Evolutionary conservation across 1,140 invertebrate species (phyloP).

Genomic region (Ectropis grisescens): DNA sequence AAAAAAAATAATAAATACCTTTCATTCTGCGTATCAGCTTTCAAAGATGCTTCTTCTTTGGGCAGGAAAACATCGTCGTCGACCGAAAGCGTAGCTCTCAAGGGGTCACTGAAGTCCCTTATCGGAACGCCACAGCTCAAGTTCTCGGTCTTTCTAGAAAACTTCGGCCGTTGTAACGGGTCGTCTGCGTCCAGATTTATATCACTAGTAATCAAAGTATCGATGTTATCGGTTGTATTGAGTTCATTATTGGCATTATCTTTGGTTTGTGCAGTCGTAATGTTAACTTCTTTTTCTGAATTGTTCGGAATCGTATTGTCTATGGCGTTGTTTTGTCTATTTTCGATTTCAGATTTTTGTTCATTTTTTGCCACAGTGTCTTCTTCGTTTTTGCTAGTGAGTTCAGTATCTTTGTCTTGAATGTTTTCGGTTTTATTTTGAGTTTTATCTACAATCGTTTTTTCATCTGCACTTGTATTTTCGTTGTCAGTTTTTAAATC

Average conservation of each 20-base stretch:
- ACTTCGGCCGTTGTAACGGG: slow-evolving; percentile 25
- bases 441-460: too few relatives aligned
- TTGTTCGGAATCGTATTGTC: too few relatives aligned
- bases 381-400: slow-evolving; percentile 1
- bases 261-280: too few relatives aligned
- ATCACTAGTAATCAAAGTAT: too few relatives aligned
- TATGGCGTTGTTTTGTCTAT: too few relatives aligned
- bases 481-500: too few relatives aligned
- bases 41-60: slow-evolving; percentile 39
- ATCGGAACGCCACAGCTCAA: slow-evolving; percentile 61
- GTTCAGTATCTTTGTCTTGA: slow-evolving; percentile 2
- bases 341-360: slow-evolving; percentile 1
- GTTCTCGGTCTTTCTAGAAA: slow-evolving; percentile 39
- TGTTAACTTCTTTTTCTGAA: too few relatives aligned
- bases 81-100: slow-evolving; percentile 76
- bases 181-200: slow-evolving; percentile 16
- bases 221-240: too few relatives aligned
- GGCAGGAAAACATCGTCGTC: slow-evolving; percentile 69
- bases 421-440: slow-evolving; percentile 1
- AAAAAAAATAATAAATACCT: too few relatives aligned
- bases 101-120: slow-evolving; percentile 82
- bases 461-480: too few relatives aligned
- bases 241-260: too few relatives aligned
- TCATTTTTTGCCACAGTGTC: background rate
- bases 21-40: slow-evolving; percentile 46